A percentile compares a stretch with the other conserved stretches of the same genome.
Conservation (phyloP, 2,888 invertebrate genomes). For the Tetheella fluctuosa region DNA sequence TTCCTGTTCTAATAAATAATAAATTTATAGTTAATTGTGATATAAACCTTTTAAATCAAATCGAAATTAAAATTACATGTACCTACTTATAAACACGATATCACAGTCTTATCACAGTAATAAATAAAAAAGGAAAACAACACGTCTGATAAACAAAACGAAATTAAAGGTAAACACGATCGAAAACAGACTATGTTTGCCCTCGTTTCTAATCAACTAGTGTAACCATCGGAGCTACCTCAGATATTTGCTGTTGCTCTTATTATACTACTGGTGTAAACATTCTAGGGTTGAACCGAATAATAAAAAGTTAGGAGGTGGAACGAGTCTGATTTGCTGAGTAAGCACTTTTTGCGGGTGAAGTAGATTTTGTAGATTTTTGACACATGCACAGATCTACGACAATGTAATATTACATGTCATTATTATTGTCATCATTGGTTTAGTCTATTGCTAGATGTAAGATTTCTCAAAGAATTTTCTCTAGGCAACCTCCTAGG, state of each 20-base stretch:
- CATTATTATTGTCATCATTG: no score
- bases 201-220: slow-evolving; percentile 56
- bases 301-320: slow-evolving; percentile 5
- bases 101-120: no score
- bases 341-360: no score
- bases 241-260: slow-evolving; percentile 32
- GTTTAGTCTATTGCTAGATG: no score
- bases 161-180: slow-evolving; percentile 64
- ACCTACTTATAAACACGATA: no score
- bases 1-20: no score
- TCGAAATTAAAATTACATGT: no score
- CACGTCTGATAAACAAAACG: slow-evolving; percentile 34
- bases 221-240: slow-evolving; percentile 33
- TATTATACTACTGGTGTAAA: slow-evolving; percentile 22
- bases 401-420: no score
- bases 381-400: no score
- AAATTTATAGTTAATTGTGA: background rate
- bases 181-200: slow-evolving; percentile 43
- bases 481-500: no score
- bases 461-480: no score
- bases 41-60: background rate
- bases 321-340: background rate
- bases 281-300: slow-evolving; percentile 2
- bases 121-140: slow-evolving; percentile 1
- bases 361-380: no score